These are phyloP conservation scores for Samia ricini DNA, from an alignment of 1,140 invertebrate genomes.

Conservation along the genomic window DNA sequence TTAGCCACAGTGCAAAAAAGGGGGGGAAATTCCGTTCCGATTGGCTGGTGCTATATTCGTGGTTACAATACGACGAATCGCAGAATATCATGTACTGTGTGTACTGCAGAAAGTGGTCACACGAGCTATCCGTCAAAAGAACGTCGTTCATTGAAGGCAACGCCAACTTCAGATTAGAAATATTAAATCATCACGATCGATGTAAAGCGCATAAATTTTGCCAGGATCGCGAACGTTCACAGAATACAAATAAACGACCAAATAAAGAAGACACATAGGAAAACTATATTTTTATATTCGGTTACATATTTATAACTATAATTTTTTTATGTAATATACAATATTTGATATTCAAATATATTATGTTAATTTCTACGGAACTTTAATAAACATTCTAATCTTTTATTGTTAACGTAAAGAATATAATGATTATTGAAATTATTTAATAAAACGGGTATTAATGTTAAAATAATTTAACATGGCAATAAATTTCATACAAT, in stretches of 20 bases:
- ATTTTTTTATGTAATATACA: not conserved
- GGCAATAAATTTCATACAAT: not conserved
- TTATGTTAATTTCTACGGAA: no score
- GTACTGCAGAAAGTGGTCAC: conserved; percentile 85
- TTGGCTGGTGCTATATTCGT: conserved; percentile 83
- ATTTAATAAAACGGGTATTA: not conserved
- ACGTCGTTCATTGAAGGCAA: conserved; percentile 87
- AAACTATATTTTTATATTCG: not conserved
- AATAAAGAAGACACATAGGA: not conserved
- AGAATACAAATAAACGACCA: conserved; percentile 10
- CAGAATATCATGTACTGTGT: conserved; percentile 85
- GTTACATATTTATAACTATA: not conserved
- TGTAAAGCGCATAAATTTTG: conserved; percentile 86
- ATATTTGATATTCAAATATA: no score
- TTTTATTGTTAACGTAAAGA: no score
- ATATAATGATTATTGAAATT: not conserved
- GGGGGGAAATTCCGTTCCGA: conserved; percentile 80
- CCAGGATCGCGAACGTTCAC: conserved; percentile 63
- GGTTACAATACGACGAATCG: conserved; percentile 83
- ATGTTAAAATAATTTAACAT: not conserved
- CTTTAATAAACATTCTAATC: no score
- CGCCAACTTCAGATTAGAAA: conserved; percentile 85
- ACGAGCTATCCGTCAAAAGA: conserved; percentile 82
- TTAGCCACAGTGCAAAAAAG: conserved; percentile 63
- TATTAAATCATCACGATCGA: conserved; percentile 87